Base-by-base conservation (phyloP, 2,113 vertebrate genomes). In the Motacilla tschutschensis region DNA sequence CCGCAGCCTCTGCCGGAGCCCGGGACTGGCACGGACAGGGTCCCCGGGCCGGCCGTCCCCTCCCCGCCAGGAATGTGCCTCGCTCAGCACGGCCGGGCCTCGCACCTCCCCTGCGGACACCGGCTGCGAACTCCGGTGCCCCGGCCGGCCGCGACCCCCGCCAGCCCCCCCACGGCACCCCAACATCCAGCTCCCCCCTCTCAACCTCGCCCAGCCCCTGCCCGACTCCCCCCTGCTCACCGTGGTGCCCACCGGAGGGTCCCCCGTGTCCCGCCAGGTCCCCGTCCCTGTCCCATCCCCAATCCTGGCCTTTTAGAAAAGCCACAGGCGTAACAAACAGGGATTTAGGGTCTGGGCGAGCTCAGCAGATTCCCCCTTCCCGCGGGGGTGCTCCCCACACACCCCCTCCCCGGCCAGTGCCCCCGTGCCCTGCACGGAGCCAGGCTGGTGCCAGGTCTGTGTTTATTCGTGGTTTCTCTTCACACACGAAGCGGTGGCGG, bases 291-390 rank as follows among this genome's bases (percentile, higher is more conserved):
- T 84, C 86, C 82, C 73, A 10, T 71, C 81, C 66, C 83, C 90
- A 36, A 35, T 90, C 95, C 88, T 24, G 13, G 70, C 72, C 82
- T 93, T 92, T 95, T 46, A 74, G 83, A 86, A 87, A 90, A 88
- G 72, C 48, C 93, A 82, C 57, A 1, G 62, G 89, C 88, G 72
- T 85, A 94, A 94, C 89, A 95, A 94, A 94, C 73, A 92, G 85
- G 91, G 93, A 92, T 92, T 91, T 89, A 69, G 79, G 77, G 77
- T 31, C 89, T 65, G 83, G 62, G 86, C 3, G 89, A 94, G 91
- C 92, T 92, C 94, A 94, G 96, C 93, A 85, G 96, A 93, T 96
- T 95, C 92, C 81, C 76, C 79, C 20, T 10, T 8, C 44, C 28
- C 25, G 0, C 6, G 7, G 70, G 35, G 17, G 25, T 36, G 29